These are phyloP conservation scores for Drosophila simulans DNA, from an alignment of 1,140 invertebrate species.

Conservation along the genomic window DNA sequence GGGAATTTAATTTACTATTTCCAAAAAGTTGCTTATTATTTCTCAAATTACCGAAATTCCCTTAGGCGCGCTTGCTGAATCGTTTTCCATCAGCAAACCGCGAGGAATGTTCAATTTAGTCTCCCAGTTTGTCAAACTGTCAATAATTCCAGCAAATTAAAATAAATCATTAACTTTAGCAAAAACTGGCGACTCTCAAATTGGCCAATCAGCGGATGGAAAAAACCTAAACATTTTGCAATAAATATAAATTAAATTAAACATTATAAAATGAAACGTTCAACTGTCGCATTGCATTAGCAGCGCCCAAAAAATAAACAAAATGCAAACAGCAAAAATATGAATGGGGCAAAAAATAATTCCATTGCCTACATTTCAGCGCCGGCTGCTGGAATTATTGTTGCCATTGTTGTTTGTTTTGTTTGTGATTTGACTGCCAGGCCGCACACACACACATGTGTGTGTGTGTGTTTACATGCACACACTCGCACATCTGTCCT, in stretches of 20 bases:
- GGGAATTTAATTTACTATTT: neutral
- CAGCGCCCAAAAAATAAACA: slow-evolving; percentile 5
- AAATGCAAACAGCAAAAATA: slow-evolving; percentile 14
- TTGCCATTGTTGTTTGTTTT: slow-evolving; percentile 67
- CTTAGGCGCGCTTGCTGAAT: neutral
- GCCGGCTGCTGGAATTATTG: slow-evolving; percentile 45
- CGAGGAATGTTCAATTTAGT: slow-evolving; percentile 9
- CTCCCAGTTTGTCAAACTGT: slow-evolving; percentile 12
- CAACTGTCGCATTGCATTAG: slow-evolving; percentile 58
- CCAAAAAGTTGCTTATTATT: neutral
- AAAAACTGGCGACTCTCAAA: slow-evolving; percentile 28
- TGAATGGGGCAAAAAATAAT: slow-evolving; percentile 41
- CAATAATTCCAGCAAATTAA: slow-evolving; percentile 29
- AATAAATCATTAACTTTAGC: slow-evolving; percentile 45
- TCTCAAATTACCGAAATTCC: neutral
- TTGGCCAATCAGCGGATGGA: slow-evolving; percentile 37
- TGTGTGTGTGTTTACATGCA: neutral
- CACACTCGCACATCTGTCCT: slow-evolving; percentile 25
- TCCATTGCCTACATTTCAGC: slow-evolving; percentile 74
- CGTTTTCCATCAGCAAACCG: neutral
- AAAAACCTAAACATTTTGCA: slow-evolving; percentile 35
- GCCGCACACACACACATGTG: slow-evolving; percentile 26
- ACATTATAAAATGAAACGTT: slow-evolving; percentile 48
- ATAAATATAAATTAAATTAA: slow-evolving; percentile 72
- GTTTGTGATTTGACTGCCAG: slow-evolving; percentile 77